A percentile compares a stretch with the other conserved stretches of the same genome.
phyloP scores from a whole-genome alignment of 2,888 invertebrate genomes.

The Drosophila yooni region DNA sequence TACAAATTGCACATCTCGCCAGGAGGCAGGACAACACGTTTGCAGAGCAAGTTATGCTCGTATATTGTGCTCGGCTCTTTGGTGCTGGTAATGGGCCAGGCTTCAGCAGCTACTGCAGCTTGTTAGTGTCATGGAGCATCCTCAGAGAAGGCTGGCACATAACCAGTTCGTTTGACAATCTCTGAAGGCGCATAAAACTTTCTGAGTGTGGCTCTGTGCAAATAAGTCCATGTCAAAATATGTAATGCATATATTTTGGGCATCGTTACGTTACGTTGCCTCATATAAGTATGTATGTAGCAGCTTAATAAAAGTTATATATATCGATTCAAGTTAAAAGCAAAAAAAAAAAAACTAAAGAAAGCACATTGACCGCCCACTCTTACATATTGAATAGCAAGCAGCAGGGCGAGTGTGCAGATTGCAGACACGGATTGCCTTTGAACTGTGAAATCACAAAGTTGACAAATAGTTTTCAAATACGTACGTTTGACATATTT shows the following conservation, averaged over 20 bases:
- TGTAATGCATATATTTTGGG: constrained; percentile 58
- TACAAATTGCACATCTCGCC: constrained; percentile 56
- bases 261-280: constrained; percentile 53
- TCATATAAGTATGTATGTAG: constrained; percentile 22
- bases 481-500: constrained; percentile 53
- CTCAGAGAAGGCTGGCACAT: constrained; percentile 10
- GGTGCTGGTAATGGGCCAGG: constrained; percentile 41
- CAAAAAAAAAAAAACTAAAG: constrained; percentile 11
- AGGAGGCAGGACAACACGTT: constrained; percentile 3
- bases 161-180: constrained; percentile 13
- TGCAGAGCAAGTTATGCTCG: constrained; percentile 21
- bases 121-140: constrained; percentile 51
- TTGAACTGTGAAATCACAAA: constrained; percentile 30
- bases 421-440: constrained; percentile 5
- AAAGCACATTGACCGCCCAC: constrained; percentile 2
- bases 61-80: constrained; percentile 52
- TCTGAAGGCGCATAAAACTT: constrained; percentile 19
- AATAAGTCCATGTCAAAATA: constrained; percentile 49
- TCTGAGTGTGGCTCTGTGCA: constrained; percentile 35
- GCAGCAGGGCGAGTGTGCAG: constrained; percentile 2
- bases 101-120: constrained; percentile 50
- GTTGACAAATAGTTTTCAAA: constrained; percentile 74
- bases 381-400: constrained; percentile 3
- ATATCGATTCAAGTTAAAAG: constrained; percentile 68
- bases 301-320: constrained; percentile 62